Evolutionary conservation across 2,113 vertebrate species (phyloP).

Genomic region (Panurus biarmicus): DNA sequence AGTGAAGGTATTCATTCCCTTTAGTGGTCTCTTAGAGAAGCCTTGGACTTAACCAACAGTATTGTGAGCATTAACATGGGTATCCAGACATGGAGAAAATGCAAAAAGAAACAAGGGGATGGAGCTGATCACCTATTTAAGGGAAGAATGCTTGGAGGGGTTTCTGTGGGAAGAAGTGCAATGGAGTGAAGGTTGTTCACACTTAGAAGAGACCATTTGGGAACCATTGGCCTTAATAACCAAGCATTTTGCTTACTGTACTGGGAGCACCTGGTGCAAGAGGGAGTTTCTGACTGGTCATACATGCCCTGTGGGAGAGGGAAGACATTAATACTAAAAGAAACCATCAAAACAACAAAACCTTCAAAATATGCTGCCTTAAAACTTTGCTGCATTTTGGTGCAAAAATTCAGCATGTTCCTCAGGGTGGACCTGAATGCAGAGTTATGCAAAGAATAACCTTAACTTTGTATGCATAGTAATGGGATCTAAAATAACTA

Average conservation of each 20-base stretch:
- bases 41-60: not conserved
- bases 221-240: not conserved
- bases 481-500: conserved; percentile 25
- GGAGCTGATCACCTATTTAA: not conserved
- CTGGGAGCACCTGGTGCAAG: not conserved
- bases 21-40: not conserved
- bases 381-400: not conserved
- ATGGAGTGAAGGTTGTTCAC: not conserved
- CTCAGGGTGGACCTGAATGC: not conserved
- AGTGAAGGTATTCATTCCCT: conserved; percentile 11
- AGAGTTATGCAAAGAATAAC: not conserved
- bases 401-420: not conserved
- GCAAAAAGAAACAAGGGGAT: not conserved
- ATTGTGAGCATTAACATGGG: not conserved
- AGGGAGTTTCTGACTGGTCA: not conserved
- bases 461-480: not conserved
- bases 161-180: not conserved
- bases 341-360: not conserved
- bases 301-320: not conserved
- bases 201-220: not conserved
- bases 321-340: not conserved
- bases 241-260: not conserved
- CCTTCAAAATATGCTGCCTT: not conserved
- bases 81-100: not conserved
- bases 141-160: not conserved